Evolutionary conservation across 37 sponge, comb jelly and placozoan genomes (phyloP).

Genomic region (Halichondria panicea): DNA sequence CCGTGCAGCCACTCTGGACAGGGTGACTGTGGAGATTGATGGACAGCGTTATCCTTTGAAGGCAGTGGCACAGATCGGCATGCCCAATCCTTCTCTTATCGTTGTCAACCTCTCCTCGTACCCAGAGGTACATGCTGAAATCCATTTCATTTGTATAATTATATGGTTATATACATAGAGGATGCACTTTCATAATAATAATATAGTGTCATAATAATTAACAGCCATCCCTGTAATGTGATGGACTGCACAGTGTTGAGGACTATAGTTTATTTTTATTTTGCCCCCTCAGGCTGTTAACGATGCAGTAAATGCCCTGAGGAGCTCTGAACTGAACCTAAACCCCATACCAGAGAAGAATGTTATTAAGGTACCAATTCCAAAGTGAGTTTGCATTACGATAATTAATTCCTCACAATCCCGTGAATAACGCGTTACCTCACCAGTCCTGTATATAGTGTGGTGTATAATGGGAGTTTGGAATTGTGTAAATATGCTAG

Average conservation of each 20-base stretch:
- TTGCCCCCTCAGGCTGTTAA: constrained; percentile 28
- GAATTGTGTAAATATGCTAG: background rate
- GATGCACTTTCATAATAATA: too few relatives aligned
- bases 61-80: constrained; percentile 63
- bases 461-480: background rate
- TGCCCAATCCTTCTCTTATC: constrained; percentile 62
- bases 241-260: background rate
- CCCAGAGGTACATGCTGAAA: constrained; percentile 41
- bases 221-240: too few relatives aligned
- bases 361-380: constrained; percentile 62
- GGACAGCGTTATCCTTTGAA: constrained; percentile 48
- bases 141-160: too few relatives aligned
- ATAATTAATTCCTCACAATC: background rate
- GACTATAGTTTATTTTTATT: background rate
- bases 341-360: constrained; percentile 60
- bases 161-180: too few relatives aligned
- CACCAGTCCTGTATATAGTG: background rate
- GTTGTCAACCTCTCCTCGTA: constrained; percentile 60
- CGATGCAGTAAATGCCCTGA: constrained; percentile 38
- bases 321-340: constrained; percentile 24
- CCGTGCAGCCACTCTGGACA: constrained; percentile 54
- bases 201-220: too few relatives aligned
- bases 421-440: background rate
- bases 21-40: constrained; percentile 30
- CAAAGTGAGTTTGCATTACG: constrained; percentile 54